Base-by-base conservation (phyloP, 2,113 vertebrate genomes). In the Plotosus lineatus region DNA sequence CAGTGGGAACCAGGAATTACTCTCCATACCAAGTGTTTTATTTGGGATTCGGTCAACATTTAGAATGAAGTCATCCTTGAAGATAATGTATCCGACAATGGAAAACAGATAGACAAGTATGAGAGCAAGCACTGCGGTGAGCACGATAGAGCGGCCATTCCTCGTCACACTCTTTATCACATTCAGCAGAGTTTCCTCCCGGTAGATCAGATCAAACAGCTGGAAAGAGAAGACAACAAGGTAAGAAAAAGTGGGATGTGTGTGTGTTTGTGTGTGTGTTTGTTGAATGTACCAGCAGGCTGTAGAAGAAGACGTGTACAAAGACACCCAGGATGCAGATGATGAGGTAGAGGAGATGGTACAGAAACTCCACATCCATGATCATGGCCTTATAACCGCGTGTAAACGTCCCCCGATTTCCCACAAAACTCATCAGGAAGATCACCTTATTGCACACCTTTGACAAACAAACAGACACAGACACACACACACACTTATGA, bases 31-130 rank as follows among this genome's bases (percentile, higher is more conserved):
- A 11, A 93, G 84, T 0, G 97, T 98, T 88, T 96, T 97, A n/a
- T 98, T 98, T 0, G 97, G 96, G 82, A 98, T 94, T 88, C 95
- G 93, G 88, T 99, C 98, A 9, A 99, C 97, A n/a, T 95, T 94
- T 89, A 99, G 90, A 90, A 99, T 96, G 48, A 99, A 99, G 86
- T 99, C 98, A 19, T 99, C 96, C 85, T 99, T 98, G 94, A 99
- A 99, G 93, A 99, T 97, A 71, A 99, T 96, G 85, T 98, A 99
- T 12, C 98, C 98, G 86, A 99, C 97, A 10, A 99, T 99, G 63
- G 98, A 99, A 93, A 99, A 99, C 82, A 99, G 95, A 93, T 99
- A 99, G 90, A 99, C 98, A 42, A 99, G 93, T 91, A 99, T 99
- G 63, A 99, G 94, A 0, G 98, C 97, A 48, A 99, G 93, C 19